These are phyloP conservation scores for Leptothorax acervorum DNA, from an alignment of 2,888 invertebrate species.

Conservation along the genomic window DNA sequence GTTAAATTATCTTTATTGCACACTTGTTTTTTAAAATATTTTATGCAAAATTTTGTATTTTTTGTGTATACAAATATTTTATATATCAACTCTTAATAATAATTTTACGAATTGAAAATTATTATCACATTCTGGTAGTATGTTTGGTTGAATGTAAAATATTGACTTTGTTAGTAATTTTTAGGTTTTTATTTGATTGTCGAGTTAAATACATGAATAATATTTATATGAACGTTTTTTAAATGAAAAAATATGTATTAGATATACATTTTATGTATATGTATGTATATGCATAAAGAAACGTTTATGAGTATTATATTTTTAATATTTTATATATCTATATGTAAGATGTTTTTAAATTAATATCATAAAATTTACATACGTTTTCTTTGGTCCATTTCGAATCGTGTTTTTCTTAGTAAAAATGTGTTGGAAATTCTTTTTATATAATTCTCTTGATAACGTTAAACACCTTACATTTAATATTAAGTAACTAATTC, in stretches of 20 bases:
- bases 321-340: not conserved
- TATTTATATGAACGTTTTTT: not conserved
- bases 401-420: not conserved
- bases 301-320: slow-evolving; percentile 2
- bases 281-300: not conserved
- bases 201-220: slow-evolving; percentile 4
- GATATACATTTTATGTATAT: not conserved
- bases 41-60: slow-evolving; percentile 6
- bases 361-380: slow-evolving; percentile 13
- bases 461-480: not conserved
- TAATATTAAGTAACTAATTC: not conserved
- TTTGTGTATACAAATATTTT: slow-evolving; percentile 9
- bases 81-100: slow-evolving; percentile 8
- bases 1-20: slow-evolving; percentile 2
- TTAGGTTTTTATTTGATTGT: not conserved
- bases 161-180: slow-evolving; percentile 5
- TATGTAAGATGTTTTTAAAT: slow-evolving; percentile 10
- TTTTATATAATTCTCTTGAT: not conserved
- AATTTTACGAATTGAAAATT: slow-evolving; percentile 10
- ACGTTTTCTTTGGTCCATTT: slow-evolving; percentile 1
- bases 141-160: slow-evolving; percentile 19
- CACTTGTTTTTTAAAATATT: slow-evolving; percentile 18
- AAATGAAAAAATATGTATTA: not conserved
- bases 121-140: not conserved
- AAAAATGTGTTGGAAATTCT: not conserved